Base-by-base conservation (phyloP, 2,113 vertebrate species). In the Naja naja region DNA sequence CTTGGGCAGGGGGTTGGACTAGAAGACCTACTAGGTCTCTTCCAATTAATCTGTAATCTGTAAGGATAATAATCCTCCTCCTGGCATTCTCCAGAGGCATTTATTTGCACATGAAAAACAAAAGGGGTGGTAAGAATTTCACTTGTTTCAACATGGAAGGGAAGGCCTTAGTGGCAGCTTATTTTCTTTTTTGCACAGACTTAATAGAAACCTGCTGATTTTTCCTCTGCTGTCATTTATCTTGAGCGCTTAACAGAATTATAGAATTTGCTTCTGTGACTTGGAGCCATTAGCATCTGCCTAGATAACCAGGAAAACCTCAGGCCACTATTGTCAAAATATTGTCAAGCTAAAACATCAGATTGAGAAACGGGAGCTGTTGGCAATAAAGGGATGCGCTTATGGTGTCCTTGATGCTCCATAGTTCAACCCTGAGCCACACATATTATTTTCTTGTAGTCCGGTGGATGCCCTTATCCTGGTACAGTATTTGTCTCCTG, bases 401-500 rank as follows among this genome's bases (percentile, higher is more conserved):
- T 91, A 18, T 10, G 25, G 58, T 10, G 58, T 60, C 25, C 58
- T 60, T 60, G 58, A 60, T 60, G 14, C 30, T 34, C 64, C 14
- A 14, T 34, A 69, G 30, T 16, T 69, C 30, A 34, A 69, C 14
- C 14, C 5, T 34, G 64, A 69, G 64, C 12, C 12, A 1, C 4
- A 16, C 6, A 69, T 69, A 69, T 69, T 69, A 34, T 69, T 34
- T 34, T 69, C 64, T 69, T 69, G 14, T 34, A 34, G 30, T 34
- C 30, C 64, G 0, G 0, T 34, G 64, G 95, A 58, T 18, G 85
- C 58, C 22, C 88, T 93, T 92, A 14, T 87, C 45, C 10, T 90
- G 91, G 93, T 45, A 39, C 69, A 87, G 30, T 53, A 12, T 53
- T 94, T 96, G 93, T 95, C 92, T 87, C 60, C 25, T 56, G 91